Percentiles rank a stretch among this genome's conserved stretches.
phyloP scores from a whole-genome alignment of 2,888 invertebrate genomes.

The Synergus itoensis region DNA sequence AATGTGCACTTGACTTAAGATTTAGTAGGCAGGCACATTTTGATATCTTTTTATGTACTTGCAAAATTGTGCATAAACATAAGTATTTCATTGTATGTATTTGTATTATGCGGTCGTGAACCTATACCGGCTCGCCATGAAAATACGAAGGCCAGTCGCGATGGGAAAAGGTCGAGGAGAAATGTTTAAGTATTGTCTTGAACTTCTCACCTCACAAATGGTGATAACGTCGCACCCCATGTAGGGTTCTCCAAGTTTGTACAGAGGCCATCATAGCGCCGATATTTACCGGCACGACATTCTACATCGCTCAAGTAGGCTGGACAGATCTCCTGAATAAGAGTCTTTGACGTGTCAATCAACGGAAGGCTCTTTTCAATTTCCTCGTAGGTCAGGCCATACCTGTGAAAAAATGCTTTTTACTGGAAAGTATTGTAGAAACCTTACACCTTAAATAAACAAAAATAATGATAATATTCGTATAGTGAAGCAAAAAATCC shows the following conservation, averaged over 20 bases:
- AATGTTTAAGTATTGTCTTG: conserved; percentile 1
- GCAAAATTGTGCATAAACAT: not conserved
- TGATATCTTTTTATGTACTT: not conserved
- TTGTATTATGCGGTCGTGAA: conserved; percentile 7
- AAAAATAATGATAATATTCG: too few relatives aligned
- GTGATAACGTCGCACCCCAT: conserved; percentile 92
- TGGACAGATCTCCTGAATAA: conserved; percentile 92
- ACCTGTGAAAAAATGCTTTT: conserved; percentile 79
- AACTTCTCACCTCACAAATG: conserved; percentile 86
- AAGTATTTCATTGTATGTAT: conserved; percentile 8
- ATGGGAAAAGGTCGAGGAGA: conserved; percentile 9
- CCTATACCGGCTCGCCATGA: conserved; percentile 22
- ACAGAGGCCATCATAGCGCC: conserved; percentile 92
- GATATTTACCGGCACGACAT: conserved; percentile 92
- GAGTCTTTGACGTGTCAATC: conserved; percentile 92
- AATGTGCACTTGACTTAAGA: not conserved
- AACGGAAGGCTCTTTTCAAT: conserved; percentile 92
- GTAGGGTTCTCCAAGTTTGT: conserved; percentile 93
- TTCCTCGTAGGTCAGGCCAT: conserved; percentile 90
- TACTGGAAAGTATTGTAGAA: not conserved
- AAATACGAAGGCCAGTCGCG: conserved; percentile 14
- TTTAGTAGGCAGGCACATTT: conserved; percentile 5
- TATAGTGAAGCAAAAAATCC: too few relatives aligned
- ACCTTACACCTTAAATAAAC: too few relatives aligned
- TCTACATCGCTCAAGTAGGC: conserved; percentile 92